Conservation (phyloP, 1,140 invertebrate genomes). For the Temnothorax curvispinosus region DNA sequence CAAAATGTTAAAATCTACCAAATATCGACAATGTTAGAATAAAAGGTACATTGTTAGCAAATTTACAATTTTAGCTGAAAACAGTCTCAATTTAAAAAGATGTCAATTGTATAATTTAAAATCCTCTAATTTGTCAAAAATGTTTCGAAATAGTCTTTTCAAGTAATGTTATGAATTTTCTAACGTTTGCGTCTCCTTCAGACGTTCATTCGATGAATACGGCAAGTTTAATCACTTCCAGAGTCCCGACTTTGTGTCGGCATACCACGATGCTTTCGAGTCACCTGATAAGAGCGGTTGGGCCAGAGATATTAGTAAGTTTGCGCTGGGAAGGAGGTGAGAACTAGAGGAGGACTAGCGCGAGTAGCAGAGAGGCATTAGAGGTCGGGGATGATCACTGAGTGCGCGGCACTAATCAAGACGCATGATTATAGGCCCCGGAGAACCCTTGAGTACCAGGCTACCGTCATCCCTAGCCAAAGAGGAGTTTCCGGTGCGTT, state of each 20-base stretch:
- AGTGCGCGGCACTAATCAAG: slow-evolving; percentile 85
- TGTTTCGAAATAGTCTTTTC: neutral
- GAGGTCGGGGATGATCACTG: slow-evolving; percentile 84
- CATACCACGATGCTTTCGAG: slow-evolving; percentile 41
- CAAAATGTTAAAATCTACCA: neutral
- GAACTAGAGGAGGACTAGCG: slow-evolving; percentile 78
- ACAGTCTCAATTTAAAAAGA: neutral
- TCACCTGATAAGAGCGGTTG: slow-evolving; percentile 52
- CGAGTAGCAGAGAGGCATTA: slow-evolving; percentile 79
- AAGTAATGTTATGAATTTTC: neutral
- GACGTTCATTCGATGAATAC: slow-evolving; percentile 11
- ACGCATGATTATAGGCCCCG: slow-evolving; percentile 85
- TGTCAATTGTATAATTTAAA: neutral
- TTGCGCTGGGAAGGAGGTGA: slow-evolving; percentile 76
- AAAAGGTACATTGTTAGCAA: neutral
- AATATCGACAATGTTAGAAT: neutral
- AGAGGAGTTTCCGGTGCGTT: slow-evolving; percentile 74
- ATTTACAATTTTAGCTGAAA: neutral
- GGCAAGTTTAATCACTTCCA: slow-evolving; percentile 34
- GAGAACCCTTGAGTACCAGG: slow-evolving; percentile 76
- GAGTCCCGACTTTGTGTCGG: slow-evolving; percentile 24
- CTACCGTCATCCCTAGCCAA: slow-evolving; percentile 73
- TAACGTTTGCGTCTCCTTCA: neutral
- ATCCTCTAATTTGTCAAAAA: neutral
- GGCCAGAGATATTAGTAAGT: slow-evolving; percentile 81